phyloP scores from a whole-genome alignment of 37 sponge, comb jelly and placozoan species.

The Petrosia ficiformis region DNA sequence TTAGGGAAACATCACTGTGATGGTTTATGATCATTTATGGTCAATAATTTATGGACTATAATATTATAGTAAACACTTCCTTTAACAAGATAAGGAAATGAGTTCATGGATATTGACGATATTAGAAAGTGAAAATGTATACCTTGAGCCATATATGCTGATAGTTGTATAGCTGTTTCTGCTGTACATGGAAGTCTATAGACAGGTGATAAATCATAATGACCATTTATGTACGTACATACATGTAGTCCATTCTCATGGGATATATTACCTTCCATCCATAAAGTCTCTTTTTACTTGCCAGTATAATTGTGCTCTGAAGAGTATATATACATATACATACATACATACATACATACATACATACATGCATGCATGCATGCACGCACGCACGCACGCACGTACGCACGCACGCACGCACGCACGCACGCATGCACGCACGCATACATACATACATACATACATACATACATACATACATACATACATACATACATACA shows the following conservation, averaged over 20 bases:
- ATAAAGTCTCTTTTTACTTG: constrained; percentile 57
- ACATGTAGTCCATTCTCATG: neutral
- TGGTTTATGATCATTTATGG: too few relatives aligned
- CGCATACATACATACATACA: too few relatives aligned
- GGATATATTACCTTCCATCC: constrained; percentile 14
- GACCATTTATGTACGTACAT: neutral
- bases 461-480: constrained; percentile 2
- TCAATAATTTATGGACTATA: too few relatives aligned
- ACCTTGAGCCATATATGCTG: constrained; percentile 10
- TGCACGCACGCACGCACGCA: too few relatives aligned
- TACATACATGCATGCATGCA: too few relatives aligned
- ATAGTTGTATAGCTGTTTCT: neutral
- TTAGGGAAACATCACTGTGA: too few relatives aligned
- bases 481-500: neutral
- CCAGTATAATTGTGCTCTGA: constrained; percentile 47
- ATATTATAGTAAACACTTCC: too few relatives aligned
- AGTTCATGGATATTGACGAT: too few relatives aligned
- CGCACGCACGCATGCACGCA: too few relatives aligned
- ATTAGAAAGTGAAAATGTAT: too few relatives aligned
- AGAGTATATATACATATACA: neutral
- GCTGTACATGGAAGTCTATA: neutral
- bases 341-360: constrained; percentile 4
- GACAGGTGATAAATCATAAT: neutral
- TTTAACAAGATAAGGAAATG: too few relatives aligned
- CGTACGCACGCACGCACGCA: too few relatives aligned